Percentiles rank a stretch among this genome's conserved stretches.
These are phyloP conservation scores for Gasterosteus aculeatus DNA, from an alignment of 2,113 vertebrate genomes.

Conservation along the genomic window DNA sequence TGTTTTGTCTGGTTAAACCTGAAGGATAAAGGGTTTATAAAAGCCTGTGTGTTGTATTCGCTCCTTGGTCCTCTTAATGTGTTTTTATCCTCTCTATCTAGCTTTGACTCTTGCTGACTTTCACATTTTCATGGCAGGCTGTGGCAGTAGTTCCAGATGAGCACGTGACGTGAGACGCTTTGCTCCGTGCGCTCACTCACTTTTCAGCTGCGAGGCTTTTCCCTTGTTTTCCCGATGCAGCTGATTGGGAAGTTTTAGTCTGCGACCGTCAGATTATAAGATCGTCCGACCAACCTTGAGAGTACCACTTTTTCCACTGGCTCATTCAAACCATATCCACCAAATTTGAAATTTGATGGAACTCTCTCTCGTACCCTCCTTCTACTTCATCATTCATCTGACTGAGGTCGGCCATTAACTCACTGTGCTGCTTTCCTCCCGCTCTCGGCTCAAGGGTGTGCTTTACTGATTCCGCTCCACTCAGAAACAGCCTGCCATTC, in stretches of 20 bases:
- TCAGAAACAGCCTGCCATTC: conserved; percentile 34
- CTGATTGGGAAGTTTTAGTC: background rate
- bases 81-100: conserved; percentile 21
- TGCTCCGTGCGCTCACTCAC: background rate
- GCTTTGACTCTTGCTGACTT: conserved; percentile 28
- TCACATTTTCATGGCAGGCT: conserved; percentile 9
- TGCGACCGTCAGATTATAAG: background rate
- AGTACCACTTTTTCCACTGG: background rate
- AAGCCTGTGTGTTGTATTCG: conserved; percentile 23
- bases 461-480: conserved; percentile 51
- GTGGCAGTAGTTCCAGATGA: background rate
- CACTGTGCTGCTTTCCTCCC: conserved; percentile 42
- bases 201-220: background rate
- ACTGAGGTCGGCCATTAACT: conserved; percentile 54
- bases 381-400: conserved; percentile 44
- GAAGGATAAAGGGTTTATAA: conserved; percentile 18
- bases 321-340: conserved; percentile 7
- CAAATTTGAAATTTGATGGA: conserved; percentile 7
- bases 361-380: conserved; percentile 10
- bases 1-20: conserved; percentile 20
- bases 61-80: conserved; percentile 7
- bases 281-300: background rate
- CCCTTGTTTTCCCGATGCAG: background rate
- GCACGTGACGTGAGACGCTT: background rate
- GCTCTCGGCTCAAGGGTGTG: conserved; percentile 46